Conservation (phyloP, 2,888 invertebrate genomes). For the Dione juno region DNA sequence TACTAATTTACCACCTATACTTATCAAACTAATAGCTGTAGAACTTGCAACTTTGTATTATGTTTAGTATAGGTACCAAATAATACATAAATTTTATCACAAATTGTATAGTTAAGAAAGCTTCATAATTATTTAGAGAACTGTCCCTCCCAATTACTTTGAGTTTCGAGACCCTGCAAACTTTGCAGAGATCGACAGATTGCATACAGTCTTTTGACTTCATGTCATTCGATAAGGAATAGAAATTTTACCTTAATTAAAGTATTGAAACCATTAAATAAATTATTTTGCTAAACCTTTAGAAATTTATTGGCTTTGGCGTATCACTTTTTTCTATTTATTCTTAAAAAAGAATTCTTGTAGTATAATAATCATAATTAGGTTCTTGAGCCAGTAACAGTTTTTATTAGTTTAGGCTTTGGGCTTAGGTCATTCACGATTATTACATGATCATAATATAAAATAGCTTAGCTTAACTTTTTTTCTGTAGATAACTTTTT, state of each 20-base stretch:
- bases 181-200: slow-evolving; percentile 24
- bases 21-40: no score
- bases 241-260: slow-evolving; percentile 10
- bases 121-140: slow-evolving; percentile 1
- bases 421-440: no score
- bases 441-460: no score
- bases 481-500: no score
- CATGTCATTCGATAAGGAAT: slow-evolving; percentile 11
- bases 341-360: no score
- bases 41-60: background rate
- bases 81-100: background rate
- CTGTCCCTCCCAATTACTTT: slow-evolving; percentile 20
- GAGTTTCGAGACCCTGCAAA: background rate
- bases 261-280: background rate
- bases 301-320: background rate
- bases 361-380: no score
- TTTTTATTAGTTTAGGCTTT: no score
- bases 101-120: background rate
- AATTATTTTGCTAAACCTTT: background rate
- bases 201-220: slow-evolving; percentile 25
- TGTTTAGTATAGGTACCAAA: slow-evolving; percentile 8
- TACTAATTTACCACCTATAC: no score
- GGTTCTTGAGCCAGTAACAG: no score
- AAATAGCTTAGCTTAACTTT: no score
- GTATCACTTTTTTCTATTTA: no score